These are phyloP conservation scores for Orthonychiurus folsomi DNA, from an alignment of 2,888 invertebrate genomes.

Conservation along the genomic window DNA sequence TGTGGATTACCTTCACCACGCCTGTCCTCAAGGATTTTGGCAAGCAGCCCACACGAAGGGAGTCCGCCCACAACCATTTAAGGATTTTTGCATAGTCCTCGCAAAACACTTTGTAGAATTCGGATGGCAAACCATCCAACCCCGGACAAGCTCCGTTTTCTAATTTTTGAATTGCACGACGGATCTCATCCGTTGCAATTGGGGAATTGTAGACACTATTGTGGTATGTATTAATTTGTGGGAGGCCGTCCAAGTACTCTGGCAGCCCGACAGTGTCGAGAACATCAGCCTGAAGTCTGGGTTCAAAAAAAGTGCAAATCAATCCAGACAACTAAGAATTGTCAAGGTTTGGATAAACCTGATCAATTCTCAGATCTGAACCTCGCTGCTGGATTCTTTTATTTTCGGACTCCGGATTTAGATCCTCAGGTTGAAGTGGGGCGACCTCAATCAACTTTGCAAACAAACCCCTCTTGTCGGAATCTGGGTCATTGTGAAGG, in stretches of 20 bases:
- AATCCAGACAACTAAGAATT: no score
- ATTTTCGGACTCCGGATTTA: no score
- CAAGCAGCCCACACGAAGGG: neutral
- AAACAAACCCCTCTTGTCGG: no score
- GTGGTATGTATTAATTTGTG: neutral
- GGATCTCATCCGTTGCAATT: slow-evolving; percentile 4
- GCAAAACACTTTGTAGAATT: slow-evolving; percentile 4
- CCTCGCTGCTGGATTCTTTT: no score
- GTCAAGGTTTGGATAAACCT: no score
- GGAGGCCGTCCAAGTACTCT: neutral
- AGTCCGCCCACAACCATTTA: neutral
- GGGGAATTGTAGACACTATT: neutral
- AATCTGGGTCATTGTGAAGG: no score
- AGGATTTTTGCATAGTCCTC: neutral
- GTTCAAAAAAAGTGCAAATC: no score
- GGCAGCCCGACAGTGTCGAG: no score
- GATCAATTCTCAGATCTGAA: no score
- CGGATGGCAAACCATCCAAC: slow-evolving; percentile 10
- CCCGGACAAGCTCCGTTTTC: slow-evolving; percentile 2
- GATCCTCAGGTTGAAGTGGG: no score
- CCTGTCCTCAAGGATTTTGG: slow-evolving; percentile 3
- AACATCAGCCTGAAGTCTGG: no score
- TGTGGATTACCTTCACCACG: slow-evolving; percentile 2
- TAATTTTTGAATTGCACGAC: neutral
- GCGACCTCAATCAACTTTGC: no score